These are phyloP conservation scores for Andrena cerasifolii DNA, from an alignment of 1,140 invertebrate genomes.

Conservation along the genomic window DNA sequence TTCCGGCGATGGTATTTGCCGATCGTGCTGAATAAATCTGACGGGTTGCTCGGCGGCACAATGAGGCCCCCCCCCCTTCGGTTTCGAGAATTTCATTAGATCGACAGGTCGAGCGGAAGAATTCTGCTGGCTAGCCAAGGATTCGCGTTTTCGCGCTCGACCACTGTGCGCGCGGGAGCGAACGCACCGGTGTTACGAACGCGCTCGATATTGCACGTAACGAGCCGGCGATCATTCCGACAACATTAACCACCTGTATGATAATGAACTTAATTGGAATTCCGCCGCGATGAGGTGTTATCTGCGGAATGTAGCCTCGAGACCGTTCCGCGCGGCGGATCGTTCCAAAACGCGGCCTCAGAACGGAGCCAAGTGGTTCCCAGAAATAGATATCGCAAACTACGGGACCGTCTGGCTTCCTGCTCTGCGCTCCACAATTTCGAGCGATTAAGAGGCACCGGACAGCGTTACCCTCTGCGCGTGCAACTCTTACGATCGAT, in stretches of 20 bases:
- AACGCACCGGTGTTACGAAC: too few relatives aligned
- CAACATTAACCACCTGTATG: too few relatives aligned
- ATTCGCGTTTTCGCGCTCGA: not conserved
- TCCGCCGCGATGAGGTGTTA: slow-evolving; percentile 4
- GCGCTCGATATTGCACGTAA: not conserved
- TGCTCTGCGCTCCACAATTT: not conserved
- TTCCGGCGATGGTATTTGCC: not conserved
- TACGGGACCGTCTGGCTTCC: not conserved
- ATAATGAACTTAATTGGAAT: slow-evolving; percentile 12
- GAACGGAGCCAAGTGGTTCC: not conserved
- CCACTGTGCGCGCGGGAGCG: not conserved
- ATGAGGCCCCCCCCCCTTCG: not conserved
- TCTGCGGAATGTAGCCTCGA: not conserved
- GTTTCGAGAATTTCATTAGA: slow-evolving; percentile 30
- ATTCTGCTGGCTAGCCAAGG: not conserved
- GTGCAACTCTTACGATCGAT: slow-evolving; percentile 15
- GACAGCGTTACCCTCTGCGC: not conserved
- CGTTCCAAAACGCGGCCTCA: not conserved
- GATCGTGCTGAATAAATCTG: slow-evolving; percentile 3
- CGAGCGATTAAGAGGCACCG: not conserved
- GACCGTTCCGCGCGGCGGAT: not conserved
- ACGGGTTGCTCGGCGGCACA: not conserved
- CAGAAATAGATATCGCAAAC: not conserved
- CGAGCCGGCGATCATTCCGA: not conserved
- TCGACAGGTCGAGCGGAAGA: slow-evolving; percentile 11